These are phyloP conservation scores for Sycophila texana DNA, from an alignment of 2,888 invertebrate species.

Conservation along the genomic window DNA sequence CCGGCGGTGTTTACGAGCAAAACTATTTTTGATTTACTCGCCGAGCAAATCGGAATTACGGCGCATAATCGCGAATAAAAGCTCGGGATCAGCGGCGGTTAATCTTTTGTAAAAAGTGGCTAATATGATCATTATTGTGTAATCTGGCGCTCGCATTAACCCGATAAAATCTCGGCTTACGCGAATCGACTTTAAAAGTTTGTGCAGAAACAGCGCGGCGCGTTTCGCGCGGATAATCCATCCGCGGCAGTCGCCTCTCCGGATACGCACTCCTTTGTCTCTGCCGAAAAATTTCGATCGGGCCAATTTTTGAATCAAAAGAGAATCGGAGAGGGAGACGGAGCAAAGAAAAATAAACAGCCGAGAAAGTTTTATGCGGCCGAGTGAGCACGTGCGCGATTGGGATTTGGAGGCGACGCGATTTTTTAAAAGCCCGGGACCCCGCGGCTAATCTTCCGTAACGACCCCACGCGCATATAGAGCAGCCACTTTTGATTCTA, in stretches of 20 bases:
- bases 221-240: background rate
- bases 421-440: conserved; percentile 26
- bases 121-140: conserved; percentile 5
- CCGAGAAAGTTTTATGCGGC: conserved; percentile 11
- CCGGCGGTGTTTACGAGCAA: no score
- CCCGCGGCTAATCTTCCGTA: conserved; percentile 52
- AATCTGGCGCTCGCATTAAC: background rate
- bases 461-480: conserved; percentile 28
- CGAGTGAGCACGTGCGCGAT: conserved; percentile 14
- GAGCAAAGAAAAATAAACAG: background rate
- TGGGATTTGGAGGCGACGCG: conserved; percentile 29
- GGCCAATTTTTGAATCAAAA: background rate
- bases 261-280: no score
- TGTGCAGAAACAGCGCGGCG: background rate
- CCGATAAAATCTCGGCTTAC: conserved; percentile 5
- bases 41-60: conserved; percentile 2
- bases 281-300: background rate
- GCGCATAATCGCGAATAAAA: background rate
- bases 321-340: no score
- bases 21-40: background rate
- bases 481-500: conserved; percentile 51
- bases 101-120: conserved; percentile 2
- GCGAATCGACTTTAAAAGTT: background rate
- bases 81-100: background rate
- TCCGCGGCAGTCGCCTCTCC: background rate